These are phyloP conservation scores for Cylindroiulus punctatus DNA, from an alignment of 2,888 invertebrate genomes.

Conservation along the genomic window DNA sequence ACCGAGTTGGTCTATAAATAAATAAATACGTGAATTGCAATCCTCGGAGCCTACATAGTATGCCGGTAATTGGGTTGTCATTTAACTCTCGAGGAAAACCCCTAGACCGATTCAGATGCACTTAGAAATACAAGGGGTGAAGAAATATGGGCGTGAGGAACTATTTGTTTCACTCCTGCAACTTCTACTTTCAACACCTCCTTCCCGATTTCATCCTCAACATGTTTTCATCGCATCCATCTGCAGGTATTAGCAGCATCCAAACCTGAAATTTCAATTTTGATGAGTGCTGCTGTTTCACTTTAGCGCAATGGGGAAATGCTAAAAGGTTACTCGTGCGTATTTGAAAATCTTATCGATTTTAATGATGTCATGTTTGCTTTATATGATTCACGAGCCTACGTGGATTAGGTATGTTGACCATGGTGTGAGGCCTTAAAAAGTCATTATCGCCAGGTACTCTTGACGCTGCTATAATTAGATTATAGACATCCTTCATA, in stretches of 20 bases:
- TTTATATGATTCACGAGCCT: not conserved
- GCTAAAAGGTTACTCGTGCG: no score
- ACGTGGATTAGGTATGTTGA: not conserved
- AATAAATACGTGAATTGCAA: conserved; percentile 40
- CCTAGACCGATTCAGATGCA: not conserved
- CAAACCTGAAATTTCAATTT: no score
- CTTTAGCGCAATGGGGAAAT: no score
- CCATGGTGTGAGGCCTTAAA: not conserved
- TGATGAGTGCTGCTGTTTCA: no score
- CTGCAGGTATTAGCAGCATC: no score
- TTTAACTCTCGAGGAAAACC: not conserved
- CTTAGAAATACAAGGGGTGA: not conserved
- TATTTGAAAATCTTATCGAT: not conserved
- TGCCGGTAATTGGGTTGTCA: conserved; percentile 33
- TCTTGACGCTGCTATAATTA: conserved; percentile 5
- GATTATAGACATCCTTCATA: not conserved
- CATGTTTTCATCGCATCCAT: not conserved
- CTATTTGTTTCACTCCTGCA: not conserved
- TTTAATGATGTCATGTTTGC: not conserved
- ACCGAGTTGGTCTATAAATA: not conserved
- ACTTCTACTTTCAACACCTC: not conserved
- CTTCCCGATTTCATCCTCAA: not conserved
- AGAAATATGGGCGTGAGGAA: not conserved
- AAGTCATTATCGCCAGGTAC: not conserved
- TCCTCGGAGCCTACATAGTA: not conserved